These are phyloP conservation scores for Gymnorhina tibicen DNA, from an alignment of 2,113 vertebrate genomes.

Conservation along the genomic window DNA sequence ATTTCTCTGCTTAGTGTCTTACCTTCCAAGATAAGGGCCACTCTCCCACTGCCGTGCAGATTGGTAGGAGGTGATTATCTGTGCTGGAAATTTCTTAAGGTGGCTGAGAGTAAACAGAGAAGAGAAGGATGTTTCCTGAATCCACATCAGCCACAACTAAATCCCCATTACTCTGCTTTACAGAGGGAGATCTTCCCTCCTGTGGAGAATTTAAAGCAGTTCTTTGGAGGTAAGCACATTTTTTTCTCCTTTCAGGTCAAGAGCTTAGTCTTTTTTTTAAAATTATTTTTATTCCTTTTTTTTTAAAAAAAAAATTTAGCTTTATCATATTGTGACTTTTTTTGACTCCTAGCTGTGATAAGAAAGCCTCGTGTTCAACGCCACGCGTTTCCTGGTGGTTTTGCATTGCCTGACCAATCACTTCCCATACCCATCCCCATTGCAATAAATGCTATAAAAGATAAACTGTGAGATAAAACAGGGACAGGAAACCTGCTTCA, in stretches of 20 bases:
- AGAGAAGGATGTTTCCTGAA: background rate
- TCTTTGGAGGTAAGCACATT: background rate
- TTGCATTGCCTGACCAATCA: background rate
- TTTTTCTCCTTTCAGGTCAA: background rate
- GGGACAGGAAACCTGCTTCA: background rate
- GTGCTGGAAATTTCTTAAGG: background rate
- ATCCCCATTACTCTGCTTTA: background rate
- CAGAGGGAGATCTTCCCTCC: background rate
- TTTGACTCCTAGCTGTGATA: background rate
- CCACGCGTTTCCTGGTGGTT: background rate
- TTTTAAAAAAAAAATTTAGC: too few species aligned
- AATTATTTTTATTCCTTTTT: background rate
- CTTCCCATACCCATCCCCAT: background rate
- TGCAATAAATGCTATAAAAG: background rate
- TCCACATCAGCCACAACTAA: background rate
- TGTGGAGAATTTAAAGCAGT: background rate
- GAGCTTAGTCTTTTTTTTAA: background rate
- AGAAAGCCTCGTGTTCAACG: rapidly evolving
- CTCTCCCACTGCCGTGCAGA: background rate
- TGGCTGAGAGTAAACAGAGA: background rate
- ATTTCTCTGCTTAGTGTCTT: background rate
- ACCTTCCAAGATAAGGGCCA: background rate
- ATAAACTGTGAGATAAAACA: background rate
- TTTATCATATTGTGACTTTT: background rate
- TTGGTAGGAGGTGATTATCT: background rate